Evolutionary conservation across 2,797 vertebrate genomes (phyloP).

Genomic region (Mycteria americana): DNA sequence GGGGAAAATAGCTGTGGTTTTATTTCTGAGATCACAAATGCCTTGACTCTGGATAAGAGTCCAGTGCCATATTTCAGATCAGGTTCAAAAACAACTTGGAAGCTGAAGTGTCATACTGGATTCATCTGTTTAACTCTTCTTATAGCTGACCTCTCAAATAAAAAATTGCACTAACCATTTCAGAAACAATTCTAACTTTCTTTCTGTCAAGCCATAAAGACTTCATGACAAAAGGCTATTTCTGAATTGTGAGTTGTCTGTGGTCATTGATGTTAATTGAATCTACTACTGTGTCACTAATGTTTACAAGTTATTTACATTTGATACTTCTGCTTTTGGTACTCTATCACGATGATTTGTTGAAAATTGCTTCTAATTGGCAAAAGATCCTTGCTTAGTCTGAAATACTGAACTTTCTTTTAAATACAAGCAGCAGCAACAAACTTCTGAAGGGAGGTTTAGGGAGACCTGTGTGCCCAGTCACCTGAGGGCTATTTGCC

Average conservation of each 20-base stretch:
- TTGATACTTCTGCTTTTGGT: conserved; percentile 20
- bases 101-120: conserved; percentile 40
- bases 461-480: not conserved
- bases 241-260: conserved; percentile 23
- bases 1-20: conserved; percentile 29
- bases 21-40: conserved; percentile 39
- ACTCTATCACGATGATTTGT: not conserved
- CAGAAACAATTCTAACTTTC: conserved; percentile 37
- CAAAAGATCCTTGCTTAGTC: not conserved
- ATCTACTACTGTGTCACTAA: not conserved
- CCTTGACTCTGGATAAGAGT: not conserved
- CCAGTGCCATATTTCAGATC: conserved; percentile 42
- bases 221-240: conserved; percentile 29
- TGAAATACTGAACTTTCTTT: not conserved
- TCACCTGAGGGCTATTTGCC: not conserved
- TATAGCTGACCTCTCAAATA: conserved; percentile 72
- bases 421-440: not conserved
- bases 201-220: conserved; percentile 60
- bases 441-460: not conserved
- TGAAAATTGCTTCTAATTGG: not conserved
- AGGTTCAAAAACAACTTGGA: not conserved
- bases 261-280: not conserved
- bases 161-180: conserved; percentile 69
- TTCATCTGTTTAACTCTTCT: conserved; percentile 55
- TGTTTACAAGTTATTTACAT: conserved; percentile 33